Evolutionary conservation across 2,113 vertebrate genomes (phyloP).

Genomic region (Clarias gariepinus): DNA sequence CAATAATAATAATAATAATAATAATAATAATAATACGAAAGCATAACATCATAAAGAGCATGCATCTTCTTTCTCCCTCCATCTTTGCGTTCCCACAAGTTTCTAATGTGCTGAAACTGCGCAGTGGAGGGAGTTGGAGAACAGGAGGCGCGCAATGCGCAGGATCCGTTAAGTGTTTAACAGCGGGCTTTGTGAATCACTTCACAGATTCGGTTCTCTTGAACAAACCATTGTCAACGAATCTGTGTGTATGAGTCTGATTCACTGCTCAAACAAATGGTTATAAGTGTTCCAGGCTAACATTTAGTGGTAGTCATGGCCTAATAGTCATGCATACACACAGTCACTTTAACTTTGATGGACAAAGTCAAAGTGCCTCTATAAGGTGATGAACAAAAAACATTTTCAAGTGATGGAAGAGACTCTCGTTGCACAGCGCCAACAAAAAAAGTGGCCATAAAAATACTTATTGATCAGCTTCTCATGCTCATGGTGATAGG

Average conservation of each 20-base stretch:
- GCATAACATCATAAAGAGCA: slow-evolving; percentile 23
- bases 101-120: slow-evolving; percentile 38
- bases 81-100: slow-evolving; percentile 44
- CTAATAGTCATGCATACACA: background rate
- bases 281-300: background rate
- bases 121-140: slow-evolving; percentile 46
- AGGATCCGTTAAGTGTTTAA: slow-evolving; percentile 42
- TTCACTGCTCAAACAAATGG: background rate
- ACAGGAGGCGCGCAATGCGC: slow-evolving; percentile 50
- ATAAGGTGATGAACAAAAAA: background rate
- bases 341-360: background rate
- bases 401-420: background rate
- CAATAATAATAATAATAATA: background rate
- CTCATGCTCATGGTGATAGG: no score
- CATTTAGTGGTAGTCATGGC: background rate
- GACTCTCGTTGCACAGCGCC: background rate
- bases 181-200: background rate
- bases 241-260: background rate
- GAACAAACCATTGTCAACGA: no score
- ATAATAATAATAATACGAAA: background rate
- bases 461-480: no score
- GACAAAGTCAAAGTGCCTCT: background rate
- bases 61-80: slow-evolving; percentile 2
- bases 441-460: background rate
- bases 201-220: background rate